Evolutionary conservation across 2,797 vertebrate species (phyloP).

Genomic region (Intellagama lesueurii): DNA sequence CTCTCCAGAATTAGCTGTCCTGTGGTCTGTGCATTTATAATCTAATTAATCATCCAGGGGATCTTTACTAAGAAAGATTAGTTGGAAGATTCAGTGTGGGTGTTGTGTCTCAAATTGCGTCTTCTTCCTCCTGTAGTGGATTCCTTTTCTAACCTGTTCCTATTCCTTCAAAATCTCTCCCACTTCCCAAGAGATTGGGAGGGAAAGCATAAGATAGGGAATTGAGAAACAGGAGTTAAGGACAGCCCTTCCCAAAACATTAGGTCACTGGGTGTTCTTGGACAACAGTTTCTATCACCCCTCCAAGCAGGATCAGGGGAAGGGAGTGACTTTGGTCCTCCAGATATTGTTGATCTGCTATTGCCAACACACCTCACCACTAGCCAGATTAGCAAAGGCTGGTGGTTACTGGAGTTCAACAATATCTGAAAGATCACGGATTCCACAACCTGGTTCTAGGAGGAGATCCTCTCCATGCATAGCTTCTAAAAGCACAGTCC

Average conservation of each 20-base stretch:
- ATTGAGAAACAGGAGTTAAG: no score
- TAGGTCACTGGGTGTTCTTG: not conserved
- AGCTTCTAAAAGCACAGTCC: not conserved
- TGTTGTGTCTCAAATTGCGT: not conserved
- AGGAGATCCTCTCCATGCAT: not conserved
- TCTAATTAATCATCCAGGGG: not conserved
- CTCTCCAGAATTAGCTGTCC: not conserved
- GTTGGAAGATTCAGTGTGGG: not conserved
- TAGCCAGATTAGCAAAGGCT: no score
- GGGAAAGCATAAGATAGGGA: not conserved
- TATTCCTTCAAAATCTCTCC: not conserved
- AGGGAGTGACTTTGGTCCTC: not conserved
- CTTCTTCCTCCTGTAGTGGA: not conserved
- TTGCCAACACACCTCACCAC: no score
- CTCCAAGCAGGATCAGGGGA: not conserved
- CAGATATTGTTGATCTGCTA: no score
- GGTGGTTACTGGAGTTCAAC: no score
- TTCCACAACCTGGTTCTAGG: not conserved
- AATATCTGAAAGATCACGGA: no score
- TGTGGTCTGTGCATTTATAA: not conserved
- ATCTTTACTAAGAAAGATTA: constrained; percentile 19
- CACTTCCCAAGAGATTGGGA: not conserved
- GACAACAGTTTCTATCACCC: not conserved
- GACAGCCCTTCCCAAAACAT: not conserved
- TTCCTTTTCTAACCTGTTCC: not conserved